Evolutionary conservation across 2,888 invertebrate species (phyloP).

Genomic region (Phania funesta): DNA sequence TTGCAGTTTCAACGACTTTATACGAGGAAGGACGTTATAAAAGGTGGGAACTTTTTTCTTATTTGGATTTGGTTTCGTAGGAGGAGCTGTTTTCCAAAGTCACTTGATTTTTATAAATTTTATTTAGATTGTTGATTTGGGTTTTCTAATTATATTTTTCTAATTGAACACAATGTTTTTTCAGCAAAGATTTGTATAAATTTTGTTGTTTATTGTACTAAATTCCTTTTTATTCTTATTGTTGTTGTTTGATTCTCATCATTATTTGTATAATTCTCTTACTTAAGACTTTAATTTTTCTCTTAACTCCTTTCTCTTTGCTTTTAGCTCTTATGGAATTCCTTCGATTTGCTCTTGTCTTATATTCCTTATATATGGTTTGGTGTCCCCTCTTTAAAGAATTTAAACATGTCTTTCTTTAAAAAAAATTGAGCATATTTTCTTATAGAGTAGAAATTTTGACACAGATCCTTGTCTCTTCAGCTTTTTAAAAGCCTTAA

Average conservation of each 20-base stretch:
- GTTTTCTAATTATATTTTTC: conserved; percentile 27
- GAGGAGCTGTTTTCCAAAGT: conserved; percentile 2
- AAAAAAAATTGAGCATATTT: conserved; percentile 31
- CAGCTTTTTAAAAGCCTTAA: conserved; percentile 3
- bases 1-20: background rate
- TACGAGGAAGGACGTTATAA: background rate
- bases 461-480: background rate
- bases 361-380: background rate
- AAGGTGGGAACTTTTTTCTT: conserved; percentile 36
- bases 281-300: conserved; percentile 10
- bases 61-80: background rate
- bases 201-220: conserved; percentile 61
- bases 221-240: conserved; percentile 15
- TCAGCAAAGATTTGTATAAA: conserved; percentile 66
- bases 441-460: conserved; percentile 4
- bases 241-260: conserved; percentile 1
- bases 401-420: background rate
- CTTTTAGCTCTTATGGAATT: conserved; percentile 5
- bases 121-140: conserved; percentile 15
- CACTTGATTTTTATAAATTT: background rate
- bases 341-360: background rate
- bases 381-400: background rate
- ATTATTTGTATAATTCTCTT: background rate
- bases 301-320: background rate
- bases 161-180: conserved; percentile 68